Evolutionary conservation across 2,113 vertebrate species (phyloP).

Genomic region (Erythrolamprus reginae): DNA sequence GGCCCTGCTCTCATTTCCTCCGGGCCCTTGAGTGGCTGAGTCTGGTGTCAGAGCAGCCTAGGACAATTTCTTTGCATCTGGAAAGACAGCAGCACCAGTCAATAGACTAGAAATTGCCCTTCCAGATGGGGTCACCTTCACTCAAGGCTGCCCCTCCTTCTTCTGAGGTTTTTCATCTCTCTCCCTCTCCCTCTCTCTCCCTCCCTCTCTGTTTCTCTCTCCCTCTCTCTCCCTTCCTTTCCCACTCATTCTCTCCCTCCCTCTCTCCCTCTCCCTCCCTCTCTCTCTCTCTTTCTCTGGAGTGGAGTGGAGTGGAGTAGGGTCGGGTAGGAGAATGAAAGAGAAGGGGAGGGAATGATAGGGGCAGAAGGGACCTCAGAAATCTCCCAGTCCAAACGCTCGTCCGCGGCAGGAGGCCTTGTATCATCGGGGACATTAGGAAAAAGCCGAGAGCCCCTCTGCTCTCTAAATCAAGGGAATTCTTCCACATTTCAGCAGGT

Average conservation of each 20-base stretch:
- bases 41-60: constrained; percentile 85
- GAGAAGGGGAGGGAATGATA: background rate
- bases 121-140: constrained; percentile 86
- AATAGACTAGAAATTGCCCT: constrained; percentile 97
- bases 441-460: constrained; percentile 56
- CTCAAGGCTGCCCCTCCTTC: constrained; percentile 81
- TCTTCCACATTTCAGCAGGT: constrained; percentile 83
- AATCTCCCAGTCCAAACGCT: background rate
- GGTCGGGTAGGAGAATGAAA: no score
- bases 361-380: background rate
- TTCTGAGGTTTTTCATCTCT: constrained; percentile 54
- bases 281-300: background rate
- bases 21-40: constrained; percentile 61
- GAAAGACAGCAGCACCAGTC: constrained; percentile 89
- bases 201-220: background rate
- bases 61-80: constrained; percentile 93
- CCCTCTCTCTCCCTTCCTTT: background rate
- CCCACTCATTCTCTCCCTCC: background rate
- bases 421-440: background rate
- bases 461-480: constrained; percentile 80
- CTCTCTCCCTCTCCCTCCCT: no score
- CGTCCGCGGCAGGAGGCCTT: background rate
- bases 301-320: rapidly evolving
- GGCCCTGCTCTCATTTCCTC: constrained; percentile 82
- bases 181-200: constrained; percentile 17